Conservation (phyloP, 2,888 invertebrate species). For the Peribatodes rhomboidaria region DNA sequence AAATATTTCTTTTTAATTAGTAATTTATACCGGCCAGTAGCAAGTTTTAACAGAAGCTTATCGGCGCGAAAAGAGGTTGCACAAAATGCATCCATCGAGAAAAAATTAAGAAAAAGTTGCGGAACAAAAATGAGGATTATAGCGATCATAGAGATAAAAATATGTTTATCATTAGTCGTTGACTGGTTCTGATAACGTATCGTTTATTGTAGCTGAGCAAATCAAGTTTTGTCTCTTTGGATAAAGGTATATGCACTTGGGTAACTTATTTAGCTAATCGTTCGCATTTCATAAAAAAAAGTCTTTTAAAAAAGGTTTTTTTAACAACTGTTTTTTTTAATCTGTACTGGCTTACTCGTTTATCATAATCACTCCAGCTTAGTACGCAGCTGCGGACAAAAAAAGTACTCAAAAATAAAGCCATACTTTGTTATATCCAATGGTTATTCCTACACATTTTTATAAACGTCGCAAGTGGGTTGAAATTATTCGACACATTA, state of each 20-base stretch:
- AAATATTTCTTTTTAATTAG: neutral
- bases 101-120: constrained; percentile 50
- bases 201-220: constrained; percentile 27
- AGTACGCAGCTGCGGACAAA: too few relatives aligned
- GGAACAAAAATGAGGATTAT: constrained; percentile 72
- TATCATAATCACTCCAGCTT: too few relatives aligned
- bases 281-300: too few relatives aligned
- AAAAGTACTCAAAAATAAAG: too few relatives aligned
- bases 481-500: too few relatives aligned
- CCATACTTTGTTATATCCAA: too few relatives aligned
- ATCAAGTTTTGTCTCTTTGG: constrained; percentile 32
- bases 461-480: too few relatives aligned
- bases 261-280: too few relatives aligned
- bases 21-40: constrained; percentile 18
- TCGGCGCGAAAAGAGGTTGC: constrained; percentile 40
- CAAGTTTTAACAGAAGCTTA: constrained; percentile 53
- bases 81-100: constrained; percentile 33
- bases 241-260: constrained; percentile 26
- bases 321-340: too few relatives aligned
- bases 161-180: constrained; percentile 32
- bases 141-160: constrained; percentile 48
- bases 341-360: too few relatives aligned
- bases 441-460: too few relatives aligned
- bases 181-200: constrained; percentile 49
- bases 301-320: too few relatives aligned